Conservation (phyloP, 2,113 vertebrate species). For the Tursiops truncatus region DNA sequence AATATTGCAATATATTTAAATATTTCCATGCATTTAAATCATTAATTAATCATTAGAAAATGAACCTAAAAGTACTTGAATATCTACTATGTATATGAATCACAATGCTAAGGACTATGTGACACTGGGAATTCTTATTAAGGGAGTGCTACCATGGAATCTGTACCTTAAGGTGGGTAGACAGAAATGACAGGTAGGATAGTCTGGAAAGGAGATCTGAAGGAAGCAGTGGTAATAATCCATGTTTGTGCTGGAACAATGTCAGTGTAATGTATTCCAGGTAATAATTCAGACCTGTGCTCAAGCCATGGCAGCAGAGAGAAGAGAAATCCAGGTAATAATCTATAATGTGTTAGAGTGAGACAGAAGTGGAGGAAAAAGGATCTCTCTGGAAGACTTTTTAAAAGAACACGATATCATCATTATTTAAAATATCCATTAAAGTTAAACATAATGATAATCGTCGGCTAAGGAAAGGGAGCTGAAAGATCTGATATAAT, state of each 20-base stretch:
- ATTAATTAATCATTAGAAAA: background rate
- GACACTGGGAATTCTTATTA: background rate
- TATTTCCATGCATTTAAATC: background rate
- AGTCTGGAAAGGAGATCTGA: background rate
- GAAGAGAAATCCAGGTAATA: background rate
- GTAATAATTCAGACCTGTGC: too few species aligned
- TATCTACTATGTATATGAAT: background rate
- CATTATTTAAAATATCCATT: background rate
- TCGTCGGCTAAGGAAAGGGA: background rate
- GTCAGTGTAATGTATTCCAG: background rate
- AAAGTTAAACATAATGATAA: background rate
- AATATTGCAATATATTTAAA: background rate
- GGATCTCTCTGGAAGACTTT: background rate
- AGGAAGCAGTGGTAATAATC: background rate
- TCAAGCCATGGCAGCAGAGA: background rate
- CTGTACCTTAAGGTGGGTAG: background rate
- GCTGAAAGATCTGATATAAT: background rate
- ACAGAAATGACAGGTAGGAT: background rate
- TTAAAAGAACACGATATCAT: background rate
- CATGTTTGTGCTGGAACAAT: background rate
- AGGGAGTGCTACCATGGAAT: background rate
- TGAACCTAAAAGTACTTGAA: background rate
- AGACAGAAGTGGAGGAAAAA: background rate
- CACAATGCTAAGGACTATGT: background rate
- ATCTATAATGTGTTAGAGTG: background rate